These are phyloP conservation scores for Tenthredo amoena DNA, from an alignment of 2,888 invertebrate species.

Conservation along the genomic window DNA sequence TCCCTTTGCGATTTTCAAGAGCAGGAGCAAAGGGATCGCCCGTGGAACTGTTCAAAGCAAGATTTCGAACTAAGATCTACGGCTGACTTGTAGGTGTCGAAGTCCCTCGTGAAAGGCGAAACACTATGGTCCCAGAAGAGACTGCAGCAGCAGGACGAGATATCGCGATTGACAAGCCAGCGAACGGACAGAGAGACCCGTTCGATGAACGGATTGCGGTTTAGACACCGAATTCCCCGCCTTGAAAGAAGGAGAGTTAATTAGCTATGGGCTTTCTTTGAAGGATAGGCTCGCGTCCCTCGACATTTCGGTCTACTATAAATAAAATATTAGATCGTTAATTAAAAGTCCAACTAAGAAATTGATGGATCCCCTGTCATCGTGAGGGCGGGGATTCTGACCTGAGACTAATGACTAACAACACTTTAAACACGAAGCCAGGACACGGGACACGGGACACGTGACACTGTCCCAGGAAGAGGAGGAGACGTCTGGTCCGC, in stretches of 20 bases:
- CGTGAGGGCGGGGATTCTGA: slow-evolving; percentile 37
- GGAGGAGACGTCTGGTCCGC: neutral
- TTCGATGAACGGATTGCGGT: neutral
- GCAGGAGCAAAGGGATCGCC: slow-evolving; percentile 20
- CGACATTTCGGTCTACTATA: slow-evolving; percentile 29
- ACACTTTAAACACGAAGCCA: slow-evolving; percentile 45
- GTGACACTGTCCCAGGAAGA: slow-evolving; percentile 25
- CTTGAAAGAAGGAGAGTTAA: slow-evolving; percentile 23
- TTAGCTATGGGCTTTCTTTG: slow-evolving; percentile 15
- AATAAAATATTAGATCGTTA: slow-evolving; percentile 48
- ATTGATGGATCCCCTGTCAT: slow-evolving; percentile 65
- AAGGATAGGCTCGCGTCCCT: neutral
- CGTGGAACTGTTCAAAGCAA: neutral
- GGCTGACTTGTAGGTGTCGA: slow-evolving; percentile 8
- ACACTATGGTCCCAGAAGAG: neutral
- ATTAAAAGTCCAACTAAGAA: slow-evolving; percentile 64
- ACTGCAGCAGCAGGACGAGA: neutral
- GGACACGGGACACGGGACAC: slow-evolving; percentile 23
- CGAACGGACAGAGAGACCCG: neutral
- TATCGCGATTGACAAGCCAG: slow-evolving; percentile 11
- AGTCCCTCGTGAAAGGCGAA: neutral
- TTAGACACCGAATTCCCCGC: neutral
- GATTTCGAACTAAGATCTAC: neutral
- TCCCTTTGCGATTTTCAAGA: slow-evolving; percentile 32
- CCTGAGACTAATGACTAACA: slow-evolving; percentile 46